Conservation (phyloP, 2,797 vertebrate species). For the Spondyliosoma cantharus region DNA sequence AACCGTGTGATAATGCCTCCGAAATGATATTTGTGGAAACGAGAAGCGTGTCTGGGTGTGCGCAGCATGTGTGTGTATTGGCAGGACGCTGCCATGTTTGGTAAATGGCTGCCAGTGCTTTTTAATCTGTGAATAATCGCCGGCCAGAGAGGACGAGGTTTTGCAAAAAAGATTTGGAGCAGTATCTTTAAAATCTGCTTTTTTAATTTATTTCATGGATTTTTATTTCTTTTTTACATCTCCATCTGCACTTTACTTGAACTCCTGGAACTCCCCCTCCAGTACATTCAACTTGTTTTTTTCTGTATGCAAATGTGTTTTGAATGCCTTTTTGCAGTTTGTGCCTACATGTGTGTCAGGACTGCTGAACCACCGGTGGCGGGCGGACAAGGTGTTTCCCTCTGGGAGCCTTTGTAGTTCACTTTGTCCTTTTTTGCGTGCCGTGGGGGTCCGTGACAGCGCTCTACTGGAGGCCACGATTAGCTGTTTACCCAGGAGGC, state of each 20-base stretch:
- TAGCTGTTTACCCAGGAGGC: slow-evolving; percentile 13
- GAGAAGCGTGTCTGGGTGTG: background rate
- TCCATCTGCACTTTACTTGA: slow-evolving; percentile 19
- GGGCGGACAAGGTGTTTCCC: slow-evolving; percentile 26
- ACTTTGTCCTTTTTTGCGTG: slow-evolving; percentile 17
- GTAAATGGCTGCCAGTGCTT: background rate
- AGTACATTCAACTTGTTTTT: background rate
- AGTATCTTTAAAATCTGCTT: background rate
- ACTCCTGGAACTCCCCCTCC: slow-evolving; percentile 2
- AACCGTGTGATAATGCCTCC: background rate
- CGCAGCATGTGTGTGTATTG: background rate
- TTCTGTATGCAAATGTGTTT: slow-evolving; percentile 4
- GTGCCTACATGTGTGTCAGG: background rate
- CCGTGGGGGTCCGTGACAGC: slow-evolving; percentile 15
- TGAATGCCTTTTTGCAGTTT: background rate
- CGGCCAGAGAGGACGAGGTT: background rate
- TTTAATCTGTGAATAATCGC: background rate
- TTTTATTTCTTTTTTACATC: background rate
- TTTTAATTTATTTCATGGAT: background rate
- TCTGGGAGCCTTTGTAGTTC: slow-evolving; percentile 4
- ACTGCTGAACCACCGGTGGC: background rate
- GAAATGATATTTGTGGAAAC: background rate
- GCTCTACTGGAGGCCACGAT: slow-evolving; percentile 23
- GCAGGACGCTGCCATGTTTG: background rate
- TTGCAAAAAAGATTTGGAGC: background rate